phyloP scores from a whole-genome alignment of 2,113 vertebrate genomes.

The Oreochromis aureus region DNA sequence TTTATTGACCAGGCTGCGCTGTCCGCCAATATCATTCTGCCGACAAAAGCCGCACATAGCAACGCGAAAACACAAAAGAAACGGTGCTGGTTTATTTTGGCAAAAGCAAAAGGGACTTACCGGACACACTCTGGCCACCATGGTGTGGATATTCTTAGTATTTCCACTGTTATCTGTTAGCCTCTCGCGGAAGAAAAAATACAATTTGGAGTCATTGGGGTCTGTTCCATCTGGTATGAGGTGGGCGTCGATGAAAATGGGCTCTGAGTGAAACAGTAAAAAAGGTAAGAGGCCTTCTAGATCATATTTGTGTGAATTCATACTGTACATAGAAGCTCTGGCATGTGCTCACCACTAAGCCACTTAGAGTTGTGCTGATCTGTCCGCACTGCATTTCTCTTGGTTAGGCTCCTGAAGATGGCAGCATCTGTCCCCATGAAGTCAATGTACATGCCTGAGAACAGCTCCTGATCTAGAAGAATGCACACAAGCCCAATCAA shows the following conservation, averaged over 20 bases:
- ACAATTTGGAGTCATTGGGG: conserved; percentile 91
- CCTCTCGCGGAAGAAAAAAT: conserved; percentile 94
- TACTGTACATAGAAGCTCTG: background rate
- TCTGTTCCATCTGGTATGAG: conserved; percentile 93
- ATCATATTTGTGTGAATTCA: background rate
- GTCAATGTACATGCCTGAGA: conserved; percentile 98
- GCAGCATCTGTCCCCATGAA: conserved; percentile 98
- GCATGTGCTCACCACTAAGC: conserved; percentile 86
- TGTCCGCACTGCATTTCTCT: conserved; percentile 87
- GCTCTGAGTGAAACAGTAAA: conserved; percentile 70
- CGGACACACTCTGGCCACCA: conserved; percentile 95
- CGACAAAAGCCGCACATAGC: background rate
- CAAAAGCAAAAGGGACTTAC: conserved; percentile 69
- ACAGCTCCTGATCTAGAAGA: conserved; percentile 88
- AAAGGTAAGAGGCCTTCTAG: background rate
- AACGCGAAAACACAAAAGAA: background rate
- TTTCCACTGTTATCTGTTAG: conserved; percentile 88
- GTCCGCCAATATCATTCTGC: conserved; percentile 93
- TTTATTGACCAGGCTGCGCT: conserved; percentile 96
- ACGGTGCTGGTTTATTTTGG: background rate
- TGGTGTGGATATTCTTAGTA: conserved; percentile 91
- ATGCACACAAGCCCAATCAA: background rate
- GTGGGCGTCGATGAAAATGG: conserved; percentile 92
- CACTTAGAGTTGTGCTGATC: conserved; percentile 99
- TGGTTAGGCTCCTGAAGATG: conserved; percentile 95